Base-by-base conservation (phyloP, 2,113 vertebrate species). In the Hiodon tergisus region DNA sequence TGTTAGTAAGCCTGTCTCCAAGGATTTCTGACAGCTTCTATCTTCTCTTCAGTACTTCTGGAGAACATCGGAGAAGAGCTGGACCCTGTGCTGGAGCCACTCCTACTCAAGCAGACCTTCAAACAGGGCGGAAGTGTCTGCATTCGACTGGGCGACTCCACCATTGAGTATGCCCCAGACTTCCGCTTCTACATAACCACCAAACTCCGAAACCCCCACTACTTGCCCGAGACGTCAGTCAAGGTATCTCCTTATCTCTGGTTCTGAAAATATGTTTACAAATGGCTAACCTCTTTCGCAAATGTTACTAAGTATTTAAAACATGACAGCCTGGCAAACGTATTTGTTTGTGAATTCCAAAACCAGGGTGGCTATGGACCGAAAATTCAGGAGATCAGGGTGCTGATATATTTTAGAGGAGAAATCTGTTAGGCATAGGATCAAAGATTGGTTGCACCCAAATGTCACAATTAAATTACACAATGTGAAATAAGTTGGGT, bases 151-250 rank as follows among this genome's bases (percentile, higher is more conserved):
- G 94, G 94, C 14, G 94, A 96, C 70, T 87, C 92, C 4, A 92
- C 88, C 17, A 89, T 93, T 0, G 93, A 95, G 69, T 94, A 94
- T 1, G 84, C 92, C 8, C 91, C 90, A 0, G 91, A 96, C 83
- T 96, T 98, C 77, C 90, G 92, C 71, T 95, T 96, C 83, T 94
- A 95, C 72, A 92, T 96, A 72, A 96, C 94, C 2, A 94, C 95
- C 54, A 96, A 96, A 81, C 84, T 96, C 6, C 88, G 94, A 60
- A 98, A 97, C 83, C 94, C 92, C 9, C 93, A 94, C 78, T 95
- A 94, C 83, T 89, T 95, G 71, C 93, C 94, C 6, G 93, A 94
- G 84, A 94, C 90, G 0, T 93, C 94, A 3, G 92, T 94, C 76
- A 94, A 95, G 91, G 93, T 92, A 57, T 3, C 60, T 31, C 31